These are phyloP conservation scores for Drosophila suboccidentalis DNA, from an alignment of 2,888 invertebrate species.

Conservation along the genomic window DNA sequence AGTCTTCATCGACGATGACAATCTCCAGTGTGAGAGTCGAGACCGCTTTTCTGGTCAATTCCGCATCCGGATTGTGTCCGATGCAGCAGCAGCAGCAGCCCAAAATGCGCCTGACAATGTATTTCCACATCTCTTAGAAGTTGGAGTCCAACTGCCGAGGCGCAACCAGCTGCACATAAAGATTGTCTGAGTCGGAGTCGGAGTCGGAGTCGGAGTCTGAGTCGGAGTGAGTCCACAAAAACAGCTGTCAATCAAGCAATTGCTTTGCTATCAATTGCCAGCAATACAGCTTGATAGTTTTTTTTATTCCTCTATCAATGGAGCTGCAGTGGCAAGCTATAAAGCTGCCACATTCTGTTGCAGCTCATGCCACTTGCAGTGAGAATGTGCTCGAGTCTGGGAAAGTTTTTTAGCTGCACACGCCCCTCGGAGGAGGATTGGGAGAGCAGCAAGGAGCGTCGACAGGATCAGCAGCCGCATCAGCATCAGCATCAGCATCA, in stretches of 20 bases:
- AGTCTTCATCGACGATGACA: constrained; percentile 28
- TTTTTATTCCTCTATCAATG: not conserved
- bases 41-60: not conserved
- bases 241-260: constrained; percentile 22
- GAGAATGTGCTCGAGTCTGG: constrained; percentile 51
- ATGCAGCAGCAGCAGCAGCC: constrained; percentile 26
- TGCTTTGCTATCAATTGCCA: constrained; percentile 14
- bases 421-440: constrained; percentile 15
- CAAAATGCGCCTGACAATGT: constrained; percentile 2
- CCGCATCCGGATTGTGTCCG: not conserved
- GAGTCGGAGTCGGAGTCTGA: not conserved
- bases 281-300: not conserved
- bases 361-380: not conserved
- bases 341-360: constrained; percentile 3
- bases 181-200: not conserved
- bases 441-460: not conserved
- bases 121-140: constrained; percentile 28
- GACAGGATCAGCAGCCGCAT: constrained; percentile 8
- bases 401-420: constrained; percentile 48
- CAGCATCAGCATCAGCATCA: not conserved
- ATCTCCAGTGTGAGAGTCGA: constrained; percentile 34
- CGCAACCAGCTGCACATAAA: not conserved
- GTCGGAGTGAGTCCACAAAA: not conserved
- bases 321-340: constrained; percentile 6
- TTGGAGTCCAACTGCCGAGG: constrained; percentile 17